A percentile compares a stretch with the other conserved stretches of the same genome.
Evolutionary conservation across 2,797 vertebrate species (phyloP).

Genomic region (Luscinia luscinia): DNA sequence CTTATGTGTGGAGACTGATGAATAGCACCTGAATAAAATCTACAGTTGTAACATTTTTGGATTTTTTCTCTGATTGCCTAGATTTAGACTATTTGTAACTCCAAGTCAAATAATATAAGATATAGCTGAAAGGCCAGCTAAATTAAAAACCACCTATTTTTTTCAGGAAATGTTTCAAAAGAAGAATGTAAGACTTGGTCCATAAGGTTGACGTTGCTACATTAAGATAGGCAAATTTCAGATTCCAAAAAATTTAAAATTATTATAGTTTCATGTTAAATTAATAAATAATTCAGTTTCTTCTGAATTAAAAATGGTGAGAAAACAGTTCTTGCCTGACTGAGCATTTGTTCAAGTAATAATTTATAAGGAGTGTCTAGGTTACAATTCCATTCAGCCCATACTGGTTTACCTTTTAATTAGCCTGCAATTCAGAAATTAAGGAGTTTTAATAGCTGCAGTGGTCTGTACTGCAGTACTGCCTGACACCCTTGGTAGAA

Average conservation of each 20-base stretch:
- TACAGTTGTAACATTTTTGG: not conserved
- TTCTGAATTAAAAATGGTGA: conserved; percentile 8
- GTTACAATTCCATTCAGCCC: not conserved
- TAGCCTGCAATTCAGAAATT: conserved; percentile 25
- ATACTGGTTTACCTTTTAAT: conserved; percentile 26
- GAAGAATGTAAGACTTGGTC: not conserved
- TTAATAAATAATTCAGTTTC: conserved; percentile 6
- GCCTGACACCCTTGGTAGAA: not conserved
- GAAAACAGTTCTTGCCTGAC: not conserved
- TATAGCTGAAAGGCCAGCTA: not conserved
- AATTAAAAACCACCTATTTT: not conserved
- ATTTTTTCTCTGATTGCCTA: not conserved
- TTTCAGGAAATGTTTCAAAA: not conserved
- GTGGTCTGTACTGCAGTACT: not conserved
- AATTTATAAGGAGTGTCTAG: conserved; percentile 1
- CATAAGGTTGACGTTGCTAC: not conserved
- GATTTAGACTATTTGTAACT: not conserved
- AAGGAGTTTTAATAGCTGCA: conserved; percentile 1
- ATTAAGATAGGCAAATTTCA: not conserved
- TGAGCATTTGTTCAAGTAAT: not conserved
- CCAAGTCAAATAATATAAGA: not conserved
- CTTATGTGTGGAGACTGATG: not conserved
- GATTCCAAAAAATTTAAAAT: not conserved
- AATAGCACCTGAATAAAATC: not conserved
- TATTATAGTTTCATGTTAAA: not conserved